These are phyloP conservation scores for Dendrophyllia cribrosa DNA, from an alignment of 64 coral and sea anemone species.

Conservation along the genomic window DNA sequence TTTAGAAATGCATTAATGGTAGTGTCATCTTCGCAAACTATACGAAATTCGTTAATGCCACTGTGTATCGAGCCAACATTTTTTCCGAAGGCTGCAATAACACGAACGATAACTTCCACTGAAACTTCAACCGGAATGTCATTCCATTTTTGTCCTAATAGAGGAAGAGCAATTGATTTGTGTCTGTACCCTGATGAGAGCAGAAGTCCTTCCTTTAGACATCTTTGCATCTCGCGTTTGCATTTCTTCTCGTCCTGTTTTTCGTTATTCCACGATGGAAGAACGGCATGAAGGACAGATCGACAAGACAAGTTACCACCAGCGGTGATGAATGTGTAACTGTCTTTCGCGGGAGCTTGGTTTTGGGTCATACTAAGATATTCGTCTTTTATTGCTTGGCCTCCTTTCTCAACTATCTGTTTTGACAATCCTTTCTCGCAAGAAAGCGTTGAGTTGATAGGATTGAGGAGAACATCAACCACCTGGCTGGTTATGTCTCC, in stretches of 20 bases:
- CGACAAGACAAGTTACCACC: background rate
- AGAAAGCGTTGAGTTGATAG: slow-evolving; percentile 6
- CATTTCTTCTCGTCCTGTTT: background rate
- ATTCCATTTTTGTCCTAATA: slow-evolving; percentile 9
- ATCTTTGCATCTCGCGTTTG: background rate
- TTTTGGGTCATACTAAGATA: background rate
- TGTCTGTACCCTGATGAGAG: slow-evolving; percentile 1
- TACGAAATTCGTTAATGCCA: slow-evolving; percentile 1
- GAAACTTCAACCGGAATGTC: background rate
- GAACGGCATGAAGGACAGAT: background rate
- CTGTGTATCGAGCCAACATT: background rate
- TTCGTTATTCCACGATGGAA: background rate
- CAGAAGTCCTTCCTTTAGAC: background rate
- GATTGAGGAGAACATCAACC: slow-evolving; percentile 5
- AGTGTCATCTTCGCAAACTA: slow-evolving; percentile 18
- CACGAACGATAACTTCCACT: slow-evolving; percentile 1
- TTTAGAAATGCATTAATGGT: background rate
- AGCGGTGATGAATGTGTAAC: background rate
- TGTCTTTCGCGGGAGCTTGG: background rate
- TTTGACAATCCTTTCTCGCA: background rate
- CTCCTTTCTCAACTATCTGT: background rate
- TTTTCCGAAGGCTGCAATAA: background rate
- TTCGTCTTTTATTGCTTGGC: background rate
- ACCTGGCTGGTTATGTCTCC: slow-evolving; percentile 1
- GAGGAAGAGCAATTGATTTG: background rate